phyloP scores from a whole-genome alignment of 1,140 invertebrate genomes.

The Subanguina moxae region DNA sequence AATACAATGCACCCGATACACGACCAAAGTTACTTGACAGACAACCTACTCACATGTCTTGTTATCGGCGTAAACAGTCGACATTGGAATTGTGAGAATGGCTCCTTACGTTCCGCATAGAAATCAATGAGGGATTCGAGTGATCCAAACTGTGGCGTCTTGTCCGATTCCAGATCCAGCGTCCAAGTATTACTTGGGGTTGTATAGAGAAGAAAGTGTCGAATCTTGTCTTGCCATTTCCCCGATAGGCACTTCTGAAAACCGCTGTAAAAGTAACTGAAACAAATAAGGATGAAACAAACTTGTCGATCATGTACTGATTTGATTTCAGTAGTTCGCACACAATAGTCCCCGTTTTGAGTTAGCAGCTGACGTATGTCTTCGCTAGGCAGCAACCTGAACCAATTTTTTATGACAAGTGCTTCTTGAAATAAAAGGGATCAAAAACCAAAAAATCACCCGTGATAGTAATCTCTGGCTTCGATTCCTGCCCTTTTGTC shows the following conservation, averaged over 20 bases:
- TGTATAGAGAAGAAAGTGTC: not conserved
- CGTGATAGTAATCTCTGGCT: conserved; percentile 6
- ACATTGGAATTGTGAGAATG: not conserved
- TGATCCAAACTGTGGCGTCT: conserved; percentile 8
- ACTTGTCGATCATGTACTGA: not conserved
- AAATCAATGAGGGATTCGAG: conserved; percentile 22
- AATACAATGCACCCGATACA: conserved; percentile 4
- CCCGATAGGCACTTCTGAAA: not conserved
- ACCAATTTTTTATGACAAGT: not conserved
- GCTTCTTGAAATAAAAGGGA: not conserved
- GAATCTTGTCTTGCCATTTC: not conserved
- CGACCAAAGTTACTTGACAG: not conserved
- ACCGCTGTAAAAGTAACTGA: not conserved
- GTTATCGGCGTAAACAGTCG: conserved; percentile 13
- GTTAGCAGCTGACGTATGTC: conserved; percentile 25
- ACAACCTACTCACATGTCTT: not conserved
- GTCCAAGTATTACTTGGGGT: not conserved
- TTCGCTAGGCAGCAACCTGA: conserved; percentile 29
- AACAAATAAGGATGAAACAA: not conserved
- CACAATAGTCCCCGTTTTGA: conserved; percentile 26
- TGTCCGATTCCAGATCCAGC: not conserved
- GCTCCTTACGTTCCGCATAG: conserved; percentile 1
- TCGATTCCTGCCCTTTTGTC: not conserved
- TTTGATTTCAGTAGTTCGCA: not conserved
- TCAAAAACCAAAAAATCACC: not conserved